These are phyloP conservation scores for Chelidonichthys spinosus DNA, from an alignment of 2,797 vertebrate species.

Conservation along the genomic window DNA sequence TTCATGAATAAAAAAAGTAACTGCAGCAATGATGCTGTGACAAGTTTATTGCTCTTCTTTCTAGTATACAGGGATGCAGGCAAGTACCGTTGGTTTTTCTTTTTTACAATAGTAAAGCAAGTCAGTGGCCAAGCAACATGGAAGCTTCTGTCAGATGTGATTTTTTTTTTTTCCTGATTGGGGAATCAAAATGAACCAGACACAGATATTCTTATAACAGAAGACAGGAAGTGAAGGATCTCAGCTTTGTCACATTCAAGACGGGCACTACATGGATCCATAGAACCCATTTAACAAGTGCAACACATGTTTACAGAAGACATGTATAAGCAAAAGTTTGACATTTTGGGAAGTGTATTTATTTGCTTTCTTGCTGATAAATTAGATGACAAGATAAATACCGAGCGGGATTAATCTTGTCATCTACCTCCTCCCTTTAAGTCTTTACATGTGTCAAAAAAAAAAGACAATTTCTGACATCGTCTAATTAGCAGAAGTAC, in stretches of 20 bases:
- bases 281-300: conserved; percentile 51
- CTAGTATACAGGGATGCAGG: conserved; percentile 81
- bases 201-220: conserved; percentile 35
- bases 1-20: conserved; percentile 50
- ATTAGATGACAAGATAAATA: neutral
- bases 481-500: neutral
- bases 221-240: conserved; percentile 35
- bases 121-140: conserved; percentile 84
- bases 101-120: conserved; percentile 70
- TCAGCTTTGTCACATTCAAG: conserved; percentile 29
- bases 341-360: neutral
- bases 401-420: neutral
- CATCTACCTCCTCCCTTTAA: neutral
- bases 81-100: conserved; percentile 63
- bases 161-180: conserved; percentile 23
- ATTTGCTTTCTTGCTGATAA: neutral
- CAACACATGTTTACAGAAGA: conserved; percentile 40
- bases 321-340: conserved; percentile 1
- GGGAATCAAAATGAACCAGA: conserved; percentile 22
- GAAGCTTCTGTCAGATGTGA: conserved; percentile 80
- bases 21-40: conserved; percentile 62
- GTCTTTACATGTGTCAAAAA: conserved; percentile 11
- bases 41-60: conserved; percentile 81
- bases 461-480: neutral
- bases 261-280: conserved; percentile 24